A percentile compares a stretch with the other conserved stretches of the same genome.
Evolutionary conservation across 2,888 invertebrate genomes (phyloP).

Genomic region (Drosophila leonis): DNA sequence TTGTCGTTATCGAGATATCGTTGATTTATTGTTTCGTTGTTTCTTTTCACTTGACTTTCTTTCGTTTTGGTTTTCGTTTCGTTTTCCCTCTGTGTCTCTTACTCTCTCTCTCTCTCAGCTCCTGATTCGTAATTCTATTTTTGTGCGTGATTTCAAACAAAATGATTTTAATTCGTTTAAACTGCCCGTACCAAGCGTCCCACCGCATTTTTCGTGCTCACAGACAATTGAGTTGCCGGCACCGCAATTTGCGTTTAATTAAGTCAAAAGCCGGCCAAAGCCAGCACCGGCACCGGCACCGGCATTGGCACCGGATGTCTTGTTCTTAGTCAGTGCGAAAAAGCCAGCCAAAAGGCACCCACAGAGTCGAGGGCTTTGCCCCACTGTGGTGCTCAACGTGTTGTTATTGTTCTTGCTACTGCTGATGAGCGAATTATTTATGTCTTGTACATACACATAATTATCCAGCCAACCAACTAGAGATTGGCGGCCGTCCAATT

Average conservation of each 20-base stretch:
- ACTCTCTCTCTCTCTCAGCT: constrained; percentile 14
- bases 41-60: constrained; percentile 37
- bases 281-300: constrained; percentile 26
- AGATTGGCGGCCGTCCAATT: constrained; percentile 40
- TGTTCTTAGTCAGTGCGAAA: constrained; percentile 49
- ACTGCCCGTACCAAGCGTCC: constrained; percentile 8
- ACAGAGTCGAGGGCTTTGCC: constrained; percentile 26
- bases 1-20: constrained; percentile 37
- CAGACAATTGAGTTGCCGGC: constrained; percentile 68
- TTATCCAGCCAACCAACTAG: constrained; percentile 59
- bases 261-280: constrained; percentile 60
- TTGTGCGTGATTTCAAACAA: constrained; percentile 69
- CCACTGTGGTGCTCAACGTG: constrained; percentile 10
- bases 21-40: constrained; percentile 53
- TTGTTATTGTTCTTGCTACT: constrained; percentile 44
- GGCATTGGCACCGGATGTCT: constrained; percentile 68
- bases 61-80: constrained; percentile 35
- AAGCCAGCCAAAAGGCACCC: constrained; percentile 43
- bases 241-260: constrained; percentile 78
- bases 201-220: constrained; percentile 51
- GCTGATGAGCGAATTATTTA: constrained; percentile 74
- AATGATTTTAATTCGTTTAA: constrained; percentile 57
- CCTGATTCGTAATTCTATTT: constrained; percentile 63
- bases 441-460: constrained; percentile 78
- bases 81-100: constrained; percentile 6